A percentile compares a stretch with the other conserved stretches of the same genome.
phyloP scores from a whole-genome alignment of 2,888 invertebrate species.

The Drosophila kuntzei region DNA sequence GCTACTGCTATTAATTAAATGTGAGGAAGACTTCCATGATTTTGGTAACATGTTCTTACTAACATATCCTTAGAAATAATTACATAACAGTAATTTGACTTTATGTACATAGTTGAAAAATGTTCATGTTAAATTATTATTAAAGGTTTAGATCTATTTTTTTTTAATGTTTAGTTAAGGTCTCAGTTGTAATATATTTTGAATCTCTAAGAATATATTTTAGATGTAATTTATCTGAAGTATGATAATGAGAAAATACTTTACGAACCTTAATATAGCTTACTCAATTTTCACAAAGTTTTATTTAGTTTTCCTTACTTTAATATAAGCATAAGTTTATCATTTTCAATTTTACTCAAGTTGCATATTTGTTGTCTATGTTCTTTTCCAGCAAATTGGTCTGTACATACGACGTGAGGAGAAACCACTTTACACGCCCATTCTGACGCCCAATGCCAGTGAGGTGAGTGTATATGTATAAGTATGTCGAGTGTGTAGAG shows the following conservation, averaged over 20 bases:
- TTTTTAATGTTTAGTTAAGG: no score
- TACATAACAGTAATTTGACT: no score
- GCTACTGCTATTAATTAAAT: background rate
- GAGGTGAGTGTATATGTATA: slow-evolving; percentile 78
- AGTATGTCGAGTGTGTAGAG: slow-evolving; percentile 6
- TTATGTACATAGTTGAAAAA: no score
- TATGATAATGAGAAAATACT: no score
- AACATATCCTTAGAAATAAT: no score
- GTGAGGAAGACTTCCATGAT: background rate
- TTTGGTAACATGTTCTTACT: no score
- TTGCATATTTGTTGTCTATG: background rate
- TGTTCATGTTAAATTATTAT: background rate
- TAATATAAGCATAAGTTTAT: background rate
- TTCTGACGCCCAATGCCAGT: slow-evolving; percentile 71
- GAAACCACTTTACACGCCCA: slow-evolving; percentile 77
- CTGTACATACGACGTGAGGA: slow-evolving; percentile 83
- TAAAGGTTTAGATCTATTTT: no score
- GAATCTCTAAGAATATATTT: no score
- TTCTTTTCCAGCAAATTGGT: slow-evolving; percentile 81
- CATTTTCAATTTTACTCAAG: background rate
- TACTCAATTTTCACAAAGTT: background rate
- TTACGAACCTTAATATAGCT: no score
- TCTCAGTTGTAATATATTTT: no score
- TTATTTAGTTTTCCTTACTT: background rate
- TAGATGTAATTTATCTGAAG: background rate